phyloP scores from a whole-genome alignment of 2,113 vertebrate species.

The Thunnus thynnus region DNA sequence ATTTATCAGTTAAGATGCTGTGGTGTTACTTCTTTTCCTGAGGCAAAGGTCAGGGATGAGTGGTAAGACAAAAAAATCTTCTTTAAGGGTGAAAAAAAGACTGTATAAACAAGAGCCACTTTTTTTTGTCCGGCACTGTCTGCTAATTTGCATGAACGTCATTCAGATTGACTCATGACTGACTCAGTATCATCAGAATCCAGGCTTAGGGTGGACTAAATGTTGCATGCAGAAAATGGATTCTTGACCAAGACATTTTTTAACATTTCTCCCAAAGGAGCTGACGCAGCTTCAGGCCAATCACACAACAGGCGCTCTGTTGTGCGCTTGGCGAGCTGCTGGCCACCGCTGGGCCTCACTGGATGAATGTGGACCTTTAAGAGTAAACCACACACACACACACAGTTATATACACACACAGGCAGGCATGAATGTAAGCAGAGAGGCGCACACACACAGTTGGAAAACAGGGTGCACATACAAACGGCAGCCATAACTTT shows the following conservation, averaged over 20 bases:
- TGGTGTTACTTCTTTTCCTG: not conserved
- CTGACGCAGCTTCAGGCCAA: slow-evolving; percentile 73
- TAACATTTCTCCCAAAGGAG: slow-evolving; percentile 70
- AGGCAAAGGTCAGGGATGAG: not conserved
- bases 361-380: slow-evolving; percentile 84
- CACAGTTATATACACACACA: slow-evolving; percentile 21
- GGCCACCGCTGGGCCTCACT: slow-evolving; percentile 73
- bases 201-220: slow-evolving; percentile 37
- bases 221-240: slow-evolving; percentile 65
- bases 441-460: slow-evolving; percentile 13
- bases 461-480: slow-evolving; percentile 30
- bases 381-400: slow-evolving; percentile 57
- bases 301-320: slow-evolving; percentile 83
- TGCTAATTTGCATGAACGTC: not conserved
- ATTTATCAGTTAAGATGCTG: not conserved
- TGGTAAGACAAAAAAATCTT: not conserved
- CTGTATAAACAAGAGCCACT: not conserved
- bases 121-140: not conserved
- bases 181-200: slow-evolving; percentile 44
- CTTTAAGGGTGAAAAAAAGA: not conserved
- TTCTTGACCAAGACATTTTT: slow-evolving; percentile 63
- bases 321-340: slow-evolving; percentile 65
- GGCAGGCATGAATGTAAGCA: slow-evolving; percentile 14
- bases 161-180: slow-evolving; percentile 32
- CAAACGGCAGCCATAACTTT: slow-evolving; percentile 25